Evolutionary conservation across 2,113 vertebrate species (phyloP).

Genomic region (Tiliqua scincoides): DNA sequence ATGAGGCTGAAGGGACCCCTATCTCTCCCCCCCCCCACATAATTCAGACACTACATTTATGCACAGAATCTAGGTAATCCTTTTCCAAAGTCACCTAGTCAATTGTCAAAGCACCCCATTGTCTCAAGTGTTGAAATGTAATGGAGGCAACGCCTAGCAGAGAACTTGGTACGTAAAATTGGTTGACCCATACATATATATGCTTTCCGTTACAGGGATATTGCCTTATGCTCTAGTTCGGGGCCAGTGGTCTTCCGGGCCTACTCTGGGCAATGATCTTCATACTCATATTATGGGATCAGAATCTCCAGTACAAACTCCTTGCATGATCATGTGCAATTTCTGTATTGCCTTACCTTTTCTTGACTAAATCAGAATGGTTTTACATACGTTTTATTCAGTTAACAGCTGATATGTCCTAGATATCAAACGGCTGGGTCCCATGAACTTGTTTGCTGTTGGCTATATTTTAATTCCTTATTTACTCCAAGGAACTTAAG

Average conservation of each 20-base stretch:
- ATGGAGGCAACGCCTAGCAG: background rate
- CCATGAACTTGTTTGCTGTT: background rate
- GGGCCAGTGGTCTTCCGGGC: too few species aligned
- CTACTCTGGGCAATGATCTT: background rate
- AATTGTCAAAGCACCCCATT: background rate
- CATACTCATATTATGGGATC: background rate
- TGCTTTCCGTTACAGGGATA: background rate
- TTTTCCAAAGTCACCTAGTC: rapidly evolving
- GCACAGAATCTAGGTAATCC: background rate
- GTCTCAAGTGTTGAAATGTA: background rate
- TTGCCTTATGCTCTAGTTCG: background rate
- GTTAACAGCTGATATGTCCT: background rate
- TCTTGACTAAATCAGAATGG: background rate
- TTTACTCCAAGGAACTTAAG: background rate
- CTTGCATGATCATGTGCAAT: too few species aligned
- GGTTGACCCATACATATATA: background rate
- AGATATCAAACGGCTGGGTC: background rate
- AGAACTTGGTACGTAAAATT: background rate
- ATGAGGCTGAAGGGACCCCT: too few species aligned
- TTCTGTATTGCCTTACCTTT: too few species aligned
- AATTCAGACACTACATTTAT: too few species aligned
- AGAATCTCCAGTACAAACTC: too few species aligned
- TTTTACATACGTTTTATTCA: conserved; percentile 13
- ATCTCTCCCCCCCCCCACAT: too few species aligned
- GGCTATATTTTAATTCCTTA: background rate